phyloP scores from a whole-genome alignment of 1,140 invertebrate species.

The Agrilus planipennis region DNA sequence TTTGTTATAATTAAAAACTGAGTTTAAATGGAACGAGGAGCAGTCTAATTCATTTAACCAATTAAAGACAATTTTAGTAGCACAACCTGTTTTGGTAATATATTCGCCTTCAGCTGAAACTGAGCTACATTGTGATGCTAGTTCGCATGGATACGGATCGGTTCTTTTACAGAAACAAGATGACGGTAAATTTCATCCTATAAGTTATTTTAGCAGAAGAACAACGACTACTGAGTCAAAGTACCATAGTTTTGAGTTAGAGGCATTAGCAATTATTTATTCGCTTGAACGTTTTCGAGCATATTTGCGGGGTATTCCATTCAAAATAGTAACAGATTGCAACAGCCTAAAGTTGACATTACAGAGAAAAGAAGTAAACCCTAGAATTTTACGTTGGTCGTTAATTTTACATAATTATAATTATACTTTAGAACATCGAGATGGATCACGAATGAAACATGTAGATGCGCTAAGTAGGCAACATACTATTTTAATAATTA shows the following conservation, averaged over 20 bases:
- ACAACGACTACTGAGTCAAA: constrained; percentile 6
- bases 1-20: background rate
- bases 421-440: constrained; percentile 15
- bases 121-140: constrained; percentile 9
- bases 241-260: constrained; percentile 18
- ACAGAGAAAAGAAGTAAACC: constrained; percentile 6
- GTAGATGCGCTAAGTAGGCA: constrained; percentile 14
- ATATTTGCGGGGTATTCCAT: constrained; percentile 5
- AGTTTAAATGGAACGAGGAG: background rate
- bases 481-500: constrained; percentile 11
- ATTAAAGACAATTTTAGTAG: background rate
- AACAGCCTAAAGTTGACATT: constrained; percentile 8
- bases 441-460: constrained; percentile 10
- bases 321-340: constrained; percentile 11
- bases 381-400: constrained; percentile 15
- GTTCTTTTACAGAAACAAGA: constrained; percentile 12
- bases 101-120: constrained; percentile 9
- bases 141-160: constrained; percentile 4
- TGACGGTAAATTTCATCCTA: constrained; percentile 14
- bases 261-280: constrained; percentile 10
- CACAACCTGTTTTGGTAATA: constrained; percentile 5
- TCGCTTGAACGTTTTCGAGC: constrained; percentile 4
- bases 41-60: background rate
- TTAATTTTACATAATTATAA: constrained; percentile 14
- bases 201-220: constrained; percentile 18